Evolutionary conservation across 2,888 invertebrate genomes (phyloP).

Genomic region (Callinectes sapidus): DNA sequence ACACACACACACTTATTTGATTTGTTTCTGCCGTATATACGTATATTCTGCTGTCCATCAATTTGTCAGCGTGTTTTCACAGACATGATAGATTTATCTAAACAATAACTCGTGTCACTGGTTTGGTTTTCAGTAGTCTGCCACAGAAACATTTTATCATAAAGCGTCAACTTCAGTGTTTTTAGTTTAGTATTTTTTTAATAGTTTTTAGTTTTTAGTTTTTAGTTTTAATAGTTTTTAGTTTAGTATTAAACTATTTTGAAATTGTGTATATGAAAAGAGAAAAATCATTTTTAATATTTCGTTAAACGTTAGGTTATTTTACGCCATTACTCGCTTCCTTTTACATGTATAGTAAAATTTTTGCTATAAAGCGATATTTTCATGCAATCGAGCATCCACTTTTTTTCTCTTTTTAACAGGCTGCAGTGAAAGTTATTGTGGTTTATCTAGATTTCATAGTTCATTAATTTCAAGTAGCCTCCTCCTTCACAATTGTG

Average conservation of each 20-base stretch:
- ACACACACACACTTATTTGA: no score
- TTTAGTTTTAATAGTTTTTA: no score
- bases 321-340: background rate
- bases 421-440: no score
- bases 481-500: no score
- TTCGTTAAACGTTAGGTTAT: background rate
- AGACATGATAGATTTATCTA: background rate
- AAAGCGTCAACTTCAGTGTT: background rate
- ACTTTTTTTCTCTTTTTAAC: no score
- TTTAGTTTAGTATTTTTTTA: no score
- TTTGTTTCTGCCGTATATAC: no score
- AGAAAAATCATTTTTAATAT: background rate
- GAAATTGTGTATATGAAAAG: background rate
- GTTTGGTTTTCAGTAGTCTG: background rate
- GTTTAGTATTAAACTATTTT: background rate
- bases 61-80: background rate
- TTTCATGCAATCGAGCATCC: no score
- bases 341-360: background rate
- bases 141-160: background rate
- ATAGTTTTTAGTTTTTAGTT: no score
- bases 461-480: no score
- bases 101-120: background rate
- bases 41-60: background rate
- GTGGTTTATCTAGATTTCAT: no score
- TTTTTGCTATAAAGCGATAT: background rate